phyloP scores from a whole-genome alignment of 2,797 vertebrate species.

The Sebastes nivosus region DNA sequence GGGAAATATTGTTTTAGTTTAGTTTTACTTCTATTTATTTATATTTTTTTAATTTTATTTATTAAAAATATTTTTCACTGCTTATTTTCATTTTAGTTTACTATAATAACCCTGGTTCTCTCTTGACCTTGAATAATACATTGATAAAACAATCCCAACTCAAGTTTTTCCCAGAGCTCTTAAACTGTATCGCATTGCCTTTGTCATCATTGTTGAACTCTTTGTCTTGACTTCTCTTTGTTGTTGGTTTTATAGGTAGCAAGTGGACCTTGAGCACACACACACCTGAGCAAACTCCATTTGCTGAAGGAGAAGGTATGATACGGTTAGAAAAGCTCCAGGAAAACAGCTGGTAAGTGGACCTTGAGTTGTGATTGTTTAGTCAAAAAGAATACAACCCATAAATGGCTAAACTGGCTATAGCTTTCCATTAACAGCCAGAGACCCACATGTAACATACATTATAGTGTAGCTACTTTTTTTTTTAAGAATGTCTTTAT shows the following conservation, averaged over 20 bases:
- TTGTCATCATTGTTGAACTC: neutral
- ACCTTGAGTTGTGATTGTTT: neutral
- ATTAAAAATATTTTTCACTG: too few species aligned
- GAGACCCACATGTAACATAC: neutral
- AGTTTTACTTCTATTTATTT: too few species aligned
- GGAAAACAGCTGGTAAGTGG: neutral
- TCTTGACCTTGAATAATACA: too few species aligned
- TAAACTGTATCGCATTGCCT: neutral
- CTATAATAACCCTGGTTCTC: too few species aligned
- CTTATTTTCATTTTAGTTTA: too few species aligned
- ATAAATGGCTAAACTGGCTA: neutral
- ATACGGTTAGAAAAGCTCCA: neutral
- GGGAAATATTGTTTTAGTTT: rapidly evolving
- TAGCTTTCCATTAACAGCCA: neutral
- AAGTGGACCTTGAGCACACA: neutral
- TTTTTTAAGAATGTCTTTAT: too few species aligned
- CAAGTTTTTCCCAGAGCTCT: neutral
- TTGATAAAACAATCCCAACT: neutral
- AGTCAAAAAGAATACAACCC: neutral
- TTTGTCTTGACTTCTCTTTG: neutral
- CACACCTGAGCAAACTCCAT: neutral
- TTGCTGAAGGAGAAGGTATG: neutral
- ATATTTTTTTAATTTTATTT: too few species aligned
- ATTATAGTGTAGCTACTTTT: neutral
- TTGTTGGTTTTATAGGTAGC: neutral